A percentile compares a stretch with the other conserved stretches of the same genome.
phyloP scores from a whole-genome alignment of 2,113 vertebrate genomes.

The Brachyistius frenatus region DNA sequence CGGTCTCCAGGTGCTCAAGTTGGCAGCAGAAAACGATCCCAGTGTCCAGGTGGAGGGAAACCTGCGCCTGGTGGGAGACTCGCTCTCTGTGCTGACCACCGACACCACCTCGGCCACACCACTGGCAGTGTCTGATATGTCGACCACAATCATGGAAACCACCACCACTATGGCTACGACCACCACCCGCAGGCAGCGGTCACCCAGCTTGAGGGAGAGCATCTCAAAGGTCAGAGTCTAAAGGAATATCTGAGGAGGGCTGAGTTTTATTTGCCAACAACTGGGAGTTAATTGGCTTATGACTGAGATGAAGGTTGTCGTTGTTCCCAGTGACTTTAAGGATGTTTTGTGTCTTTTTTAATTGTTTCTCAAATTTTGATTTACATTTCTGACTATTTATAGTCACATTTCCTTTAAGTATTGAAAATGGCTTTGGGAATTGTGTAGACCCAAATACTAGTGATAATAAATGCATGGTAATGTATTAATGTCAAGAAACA shows the following conservation, averaged over 20 bases:
- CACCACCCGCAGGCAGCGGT: constrained; percentile 92
- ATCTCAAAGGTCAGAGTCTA: constrained; percentile 89
- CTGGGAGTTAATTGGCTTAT: constrained; percentile 9
- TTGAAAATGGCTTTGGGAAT: too few species aligned
- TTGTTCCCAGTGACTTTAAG: background rate
- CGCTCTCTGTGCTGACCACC: constrained; percentile 89
- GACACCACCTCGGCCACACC: constrained; percentile 92
- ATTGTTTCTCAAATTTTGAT: background rate
- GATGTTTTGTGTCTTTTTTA: too few species aligned
- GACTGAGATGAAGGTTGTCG: background rate
- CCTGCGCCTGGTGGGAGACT: constrained; percentile 92
- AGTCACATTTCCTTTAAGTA: too few species aligned
- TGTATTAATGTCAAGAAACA: too few species aligned
- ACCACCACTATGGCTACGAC: constrained; percentile 96
- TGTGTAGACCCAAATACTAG: too few species aligned
- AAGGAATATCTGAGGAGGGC: background rate
- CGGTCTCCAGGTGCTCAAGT: constrained; percentile 93
- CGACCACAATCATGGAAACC: constrained; percentile 96
- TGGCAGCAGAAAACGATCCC: constrained; percentile 94
- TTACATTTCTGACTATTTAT: background rate
- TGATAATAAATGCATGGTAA: too few species aligned
- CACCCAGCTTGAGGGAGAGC: constrained; percentile 92
- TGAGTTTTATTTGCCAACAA: constrained; percentile 9
- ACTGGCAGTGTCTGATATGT: constrained; percentile 93
- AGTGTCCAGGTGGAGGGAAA: constrained; percentile 92